phyloP scores from a whole-genome alignment of 1,140 invertebrate genomes.

The Drosophila pandora region DNA sequence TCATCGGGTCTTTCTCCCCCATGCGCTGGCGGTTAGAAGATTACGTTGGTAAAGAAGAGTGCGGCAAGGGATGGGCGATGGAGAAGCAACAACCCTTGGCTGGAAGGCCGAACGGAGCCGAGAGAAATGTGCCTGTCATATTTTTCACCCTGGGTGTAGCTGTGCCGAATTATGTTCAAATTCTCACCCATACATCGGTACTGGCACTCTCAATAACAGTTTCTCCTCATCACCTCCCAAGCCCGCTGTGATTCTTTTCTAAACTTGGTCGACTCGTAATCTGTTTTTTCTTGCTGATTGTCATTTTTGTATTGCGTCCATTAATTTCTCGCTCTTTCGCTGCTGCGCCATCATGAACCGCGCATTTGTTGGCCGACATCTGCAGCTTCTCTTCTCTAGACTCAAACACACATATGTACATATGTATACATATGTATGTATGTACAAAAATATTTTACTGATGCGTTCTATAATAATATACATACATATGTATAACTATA shows the following conservation, averaged over 20 bases:
- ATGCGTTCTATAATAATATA: constrained; percentile 66
- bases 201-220: constrained; percentile 8
- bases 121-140: constrained; percentile 28
- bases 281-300: constrained; percentile 54
- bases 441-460: neutral
- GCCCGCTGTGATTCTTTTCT: constrained; percentile 60
- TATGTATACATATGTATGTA: neutral
- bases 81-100: constrained; percentile 45
- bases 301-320: constrained; percentile 64
- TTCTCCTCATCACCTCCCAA: constrained; percentile 15
- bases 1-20: constrained; percentile 6
- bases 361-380: constrained; percentile 45
- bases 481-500: constrained; percentile 41
- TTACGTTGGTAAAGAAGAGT: constrained; percentile 2
- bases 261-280: constrained; percentile 72
- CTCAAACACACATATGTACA: constrained; percentile 27
- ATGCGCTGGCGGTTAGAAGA: constrained; percentile 9
- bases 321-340: constrained; percentile 60
- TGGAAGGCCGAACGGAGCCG: constrained; percentile 3
- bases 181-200: constrained; percentile 35
- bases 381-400: constrained; percentile 77
- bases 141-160: constrained; percentile 71
- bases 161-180: constrained; percentile 45
- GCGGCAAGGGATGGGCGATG: constrained; percentile 2
- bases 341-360: constrained; percentile 21